A percentile compares a stretch with the other conserved stretches of the same genome.
These are phyloP conservation scores for Carposina sasakii DNA, from an alignment of 1,140 invertebrate genomes.

Conservation along the genomic window DNA sequence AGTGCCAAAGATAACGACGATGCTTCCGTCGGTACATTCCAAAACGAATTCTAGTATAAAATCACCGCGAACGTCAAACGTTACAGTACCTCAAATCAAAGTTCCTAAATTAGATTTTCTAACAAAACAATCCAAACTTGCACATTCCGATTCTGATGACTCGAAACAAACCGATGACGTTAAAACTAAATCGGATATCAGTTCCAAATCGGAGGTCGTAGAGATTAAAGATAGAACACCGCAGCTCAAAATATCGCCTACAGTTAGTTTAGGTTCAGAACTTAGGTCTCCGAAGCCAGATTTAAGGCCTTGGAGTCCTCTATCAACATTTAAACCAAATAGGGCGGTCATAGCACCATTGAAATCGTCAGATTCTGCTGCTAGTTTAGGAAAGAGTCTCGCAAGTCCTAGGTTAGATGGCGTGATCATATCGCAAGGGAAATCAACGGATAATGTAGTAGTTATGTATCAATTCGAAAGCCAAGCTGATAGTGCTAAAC, in stretches of 20 bases:
- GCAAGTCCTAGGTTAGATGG: conserved; percentile 58
- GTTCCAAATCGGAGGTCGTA: conserved; percentile 41
- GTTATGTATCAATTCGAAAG: conserved; percentile 65
- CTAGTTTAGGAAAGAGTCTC: conserved; percentile 44
- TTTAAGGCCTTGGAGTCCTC: conserved; percentile 47
- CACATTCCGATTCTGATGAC: conserved; percentile 50
- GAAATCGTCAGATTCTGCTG: conserved; percentile 50
- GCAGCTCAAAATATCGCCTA: conserved; percentile 46
- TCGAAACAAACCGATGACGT: conserved; percentile 45
- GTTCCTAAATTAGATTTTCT: conserved; percentile 57
- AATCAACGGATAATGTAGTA: conserved; percentile 59
- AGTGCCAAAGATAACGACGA: conserved; percentile 27
- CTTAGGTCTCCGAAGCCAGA: conserved; percentile 49
- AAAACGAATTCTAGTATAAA: conserved; percentile 36
- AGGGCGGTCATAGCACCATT: conserved; percentile 38
- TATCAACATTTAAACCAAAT: conserved; percentile 55
- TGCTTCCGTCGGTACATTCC: conserved; percentile 26
- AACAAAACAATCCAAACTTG: conserved; percentile 31
- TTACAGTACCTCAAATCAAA: conserved; percentile 58
- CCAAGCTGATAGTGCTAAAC: conserved; percentile 41
- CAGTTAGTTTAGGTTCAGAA: conserved; percentile 43
- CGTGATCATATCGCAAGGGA: conserved; percentile 61
- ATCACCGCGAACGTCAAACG: conserved; percentile 24
- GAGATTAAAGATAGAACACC: conserved; percentile 40
- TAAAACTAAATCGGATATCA: too few relatives aligned